These are phyloP conservation scores for Lichenostomus cassidix DNA, from an alignment of 2,113 vertebrate species.

Conservation along the genomic window DNA sequence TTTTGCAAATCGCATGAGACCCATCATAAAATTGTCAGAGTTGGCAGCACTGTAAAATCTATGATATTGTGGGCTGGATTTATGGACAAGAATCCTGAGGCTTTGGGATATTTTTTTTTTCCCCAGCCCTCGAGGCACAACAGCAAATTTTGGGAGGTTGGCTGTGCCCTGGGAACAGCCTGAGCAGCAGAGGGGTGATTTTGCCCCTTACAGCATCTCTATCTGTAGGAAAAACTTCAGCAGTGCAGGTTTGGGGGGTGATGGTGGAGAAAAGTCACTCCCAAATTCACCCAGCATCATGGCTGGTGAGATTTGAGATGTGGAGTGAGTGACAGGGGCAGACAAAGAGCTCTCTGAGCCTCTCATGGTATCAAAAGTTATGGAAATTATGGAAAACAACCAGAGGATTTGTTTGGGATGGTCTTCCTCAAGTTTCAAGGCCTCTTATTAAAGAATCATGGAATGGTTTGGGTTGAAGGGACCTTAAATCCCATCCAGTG, in stretches of 20 bases:
- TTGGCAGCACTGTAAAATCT: conserved; percentile 8
- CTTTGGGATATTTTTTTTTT: not conserved
- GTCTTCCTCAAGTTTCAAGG: not conserved
- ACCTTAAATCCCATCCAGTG: not conserved
- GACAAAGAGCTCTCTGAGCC: conserved; percentile 31
- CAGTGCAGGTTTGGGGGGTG: not conserved
- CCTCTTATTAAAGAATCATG: not conserved
- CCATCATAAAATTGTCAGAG: conserved; percentile 36
- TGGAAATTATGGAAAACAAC: not conserved
- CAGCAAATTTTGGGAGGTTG: not conserved
- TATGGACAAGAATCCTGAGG: not conserved
- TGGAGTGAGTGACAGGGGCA: not conserved
- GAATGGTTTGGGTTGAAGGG: not conserved
- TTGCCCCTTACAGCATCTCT: not conserved
- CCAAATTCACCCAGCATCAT: not conserved
- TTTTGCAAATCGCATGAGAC: conserved; percentile 29
- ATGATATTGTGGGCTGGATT: conserved; percentile 21
- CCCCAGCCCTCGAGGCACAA: not conserved
- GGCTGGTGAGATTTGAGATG: not conserved
- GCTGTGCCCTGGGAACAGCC: not conserved
- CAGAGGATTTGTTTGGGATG: not conserved
- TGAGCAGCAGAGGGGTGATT: not conserved
- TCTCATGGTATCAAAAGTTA: not conserved
- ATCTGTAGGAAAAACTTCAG: not conserved
- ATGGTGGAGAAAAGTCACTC: not conserved